A percentile compares a stretch with the other conserved stretches of the same genome.
phyloP scores from a whole-genome alignment of 2,113 vertebrate genomes.

The Heterochromis multidens region DNA sequence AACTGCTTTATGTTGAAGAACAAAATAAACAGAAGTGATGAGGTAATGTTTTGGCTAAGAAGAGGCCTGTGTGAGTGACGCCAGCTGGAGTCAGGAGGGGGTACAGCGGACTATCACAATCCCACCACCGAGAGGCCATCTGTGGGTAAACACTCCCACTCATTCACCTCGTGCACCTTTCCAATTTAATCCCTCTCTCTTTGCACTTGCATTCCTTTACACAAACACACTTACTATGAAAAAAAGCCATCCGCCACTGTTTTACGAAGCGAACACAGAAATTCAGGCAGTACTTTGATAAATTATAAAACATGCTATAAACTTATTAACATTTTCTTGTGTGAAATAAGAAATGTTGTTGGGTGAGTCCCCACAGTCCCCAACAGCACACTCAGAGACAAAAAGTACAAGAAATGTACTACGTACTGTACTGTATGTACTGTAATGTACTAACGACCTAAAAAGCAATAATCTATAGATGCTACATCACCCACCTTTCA shows the following conservation, averaged over 20 bases:
- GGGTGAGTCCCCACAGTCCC: neutral
- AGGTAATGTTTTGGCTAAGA: constrained; percentile 53
- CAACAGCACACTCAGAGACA: neutral
- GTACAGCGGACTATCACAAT: constrained; percentile 28
- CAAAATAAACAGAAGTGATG: constrained; percentile 13
- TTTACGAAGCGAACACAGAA: neutral
- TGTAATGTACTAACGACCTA: too few species aligned
- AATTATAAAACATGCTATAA: neutral
- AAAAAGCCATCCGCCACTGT: neutral
- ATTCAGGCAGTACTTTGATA: neutral
- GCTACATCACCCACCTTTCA: constrained; percentile 23
- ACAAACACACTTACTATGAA: neutral
- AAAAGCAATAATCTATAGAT: neutral
- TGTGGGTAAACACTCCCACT: constrained; percentile 48
- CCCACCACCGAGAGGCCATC: constrained; percentile 65
- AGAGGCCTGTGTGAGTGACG: neutral
- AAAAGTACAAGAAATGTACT: neutral
- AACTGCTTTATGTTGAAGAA: neutral
- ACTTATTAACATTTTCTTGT: neutral
- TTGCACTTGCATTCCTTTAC: constrained; percentile 31
- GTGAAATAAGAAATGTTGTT: neutral
- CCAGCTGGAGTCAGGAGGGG: constrained; percentile 57
- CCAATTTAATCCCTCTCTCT: neutral
- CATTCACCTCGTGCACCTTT: neutral
- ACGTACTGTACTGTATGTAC: too few species aligned